These are phyloP conservation scores for Cataglyphis rosenhaueri DNA, from an alignment of 2,888 invertebrate species.

Conservation along the genomic window DNA sequence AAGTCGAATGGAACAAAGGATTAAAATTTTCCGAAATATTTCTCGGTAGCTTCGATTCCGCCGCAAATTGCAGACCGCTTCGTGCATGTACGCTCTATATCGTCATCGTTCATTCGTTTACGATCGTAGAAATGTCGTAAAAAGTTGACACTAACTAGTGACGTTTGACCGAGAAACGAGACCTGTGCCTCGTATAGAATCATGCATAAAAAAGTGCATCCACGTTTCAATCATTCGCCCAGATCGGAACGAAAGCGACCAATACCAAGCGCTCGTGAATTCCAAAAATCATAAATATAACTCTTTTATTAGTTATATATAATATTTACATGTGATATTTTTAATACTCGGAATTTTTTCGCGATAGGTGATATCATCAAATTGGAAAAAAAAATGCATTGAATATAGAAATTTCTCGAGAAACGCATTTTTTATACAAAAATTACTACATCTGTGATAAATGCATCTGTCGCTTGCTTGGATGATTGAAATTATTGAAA, in stretches of 20 bases:
- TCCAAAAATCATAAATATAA: not conserved
- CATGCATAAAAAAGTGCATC: not conserved
- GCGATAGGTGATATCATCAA: not conserved
- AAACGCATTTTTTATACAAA: not conserved
- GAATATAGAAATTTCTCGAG: not conserved
- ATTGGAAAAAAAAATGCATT: not conserved
- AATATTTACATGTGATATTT: not conserved
- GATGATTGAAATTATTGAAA: not conserved
- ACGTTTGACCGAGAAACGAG: conserved; percentile 73
- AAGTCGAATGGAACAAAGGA: not conserved
- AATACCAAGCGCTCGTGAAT: conserved; percentile 6
- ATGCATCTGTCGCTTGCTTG: too few species aligned
- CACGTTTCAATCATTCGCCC: not conserved
- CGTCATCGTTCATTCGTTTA: conserved; percentile 67
- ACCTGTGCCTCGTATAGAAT: conserved; percentile 11
- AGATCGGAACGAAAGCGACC: not conserved
- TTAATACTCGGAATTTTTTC: not conserved
- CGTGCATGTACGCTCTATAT: not conserved
- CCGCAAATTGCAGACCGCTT: conserved; percentile 34
- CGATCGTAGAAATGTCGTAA: conserved; percentile 77
- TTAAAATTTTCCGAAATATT: conserved; percentile 27
- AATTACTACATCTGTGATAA: not conserved
- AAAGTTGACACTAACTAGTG: conserved; percentile 73
- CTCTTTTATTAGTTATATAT: conserved; percentile 4
- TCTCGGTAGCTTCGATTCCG: not conserved